Evolutionary conservation across 37 sponge, comb jelly and placozoan genomes (phyloP).

Genomic region (Halisarca cf. caerulea): DNA sequence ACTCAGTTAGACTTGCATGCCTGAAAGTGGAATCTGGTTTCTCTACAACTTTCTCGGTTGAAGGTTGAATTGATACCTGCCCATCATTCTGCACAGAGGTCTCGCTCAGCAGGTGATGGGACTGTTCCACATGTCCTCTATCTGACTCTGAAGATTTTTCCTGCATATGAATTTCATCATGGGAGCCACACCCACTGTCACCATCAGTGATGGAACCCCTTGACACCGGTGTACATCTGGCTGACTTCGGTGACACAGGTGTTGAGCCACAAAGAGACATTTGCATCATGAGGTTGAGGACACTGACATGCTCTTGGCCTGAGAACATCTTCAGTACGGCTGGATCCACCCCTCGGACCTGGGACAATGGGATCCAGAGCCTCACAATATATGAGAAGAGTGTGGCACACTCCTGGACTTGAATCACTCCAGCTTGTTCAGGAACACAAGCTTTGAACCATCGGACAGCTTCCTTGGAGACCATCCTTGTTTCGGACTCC

Average conservation of each 20-base stretch:
- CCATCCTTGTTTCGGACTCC: not conserved
- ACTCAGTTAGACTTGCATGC: too few relatives aligned
- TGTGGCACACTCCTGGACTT: constrained; percentile 4
- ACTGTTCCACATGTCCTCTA: too few relatives aligned
- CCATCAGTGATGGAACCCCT: too few relatives aligned
- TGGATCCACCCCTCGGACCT: not conserved
- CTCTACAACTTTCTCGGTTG: not conserved
- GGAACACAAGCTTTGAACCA: not conserved
- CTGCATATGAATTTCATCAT: too few relatives aligned
- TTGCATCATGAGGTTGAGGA: not conserved
- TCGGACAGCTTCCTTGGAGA: not conserved
- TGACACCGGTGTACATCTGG: too few relatives aligned
- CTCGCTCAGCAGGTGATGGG: too few relatives aligned
- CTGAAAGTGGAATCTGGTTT: too few relatives aligned
- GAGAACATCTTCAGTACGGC: not conserved
- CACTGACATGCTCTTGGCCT: not conserved
- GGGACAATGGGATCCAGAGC: not conserved
- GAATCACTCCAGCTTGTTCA: not conserved
- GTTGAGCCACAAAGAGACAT: not conserved
- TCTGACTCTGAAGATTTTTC: too few relatives aligned
- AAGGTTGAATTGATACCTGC: too few relatives aligned
- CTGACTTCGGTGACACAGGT: too few relatives aligned
- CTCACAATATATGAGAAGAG: not conserved
- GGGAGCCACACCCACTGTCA: too few relatives aligned
- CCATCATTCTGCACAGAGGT: too few relatives aligned